A percentile compares a stretch with the other conserved stretches of the same genome.
Conservation (phyloP, 1,140 invertebrate genomes). For the Cotesia glomerata region DNA sequence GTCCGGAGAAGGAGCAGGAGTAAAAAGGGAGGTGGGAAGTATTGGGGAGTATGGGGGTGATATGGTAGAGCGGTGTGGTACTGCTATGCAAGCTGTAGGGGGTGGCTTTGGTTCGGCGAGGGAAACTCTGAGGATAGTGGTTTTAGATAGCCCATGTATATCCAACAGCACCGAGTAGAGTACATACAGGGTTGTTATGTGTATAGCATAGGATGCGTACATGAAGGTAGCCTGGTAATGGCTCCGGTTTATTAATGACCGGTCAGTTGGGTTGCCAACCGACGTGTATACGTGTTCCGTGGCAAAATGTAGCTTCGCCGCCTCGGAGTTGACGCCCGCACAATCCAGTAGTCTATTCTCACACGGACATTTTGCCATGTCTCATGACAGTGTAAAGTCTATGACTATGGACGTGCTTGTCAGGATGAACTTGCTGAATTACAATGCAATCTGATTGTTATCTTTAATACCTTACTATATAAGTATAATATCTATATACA, state of each 20-base stretch:
- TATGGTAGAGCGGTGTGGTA: constrained; percentile 40
- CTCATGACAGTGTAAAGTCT: constrained; percentile 16
- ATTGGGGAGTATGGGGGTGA: constrained; percentile 29
- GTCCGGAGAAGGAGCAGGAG: constrained; percentile 7
- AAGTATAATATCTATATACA: neutral
- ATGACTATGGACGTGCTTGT: constrained; percentile 1
- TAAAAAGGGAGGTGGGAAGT: too few species aligned
- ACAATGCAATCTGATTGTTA: neutral
- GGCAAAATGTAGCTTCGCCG: constrained; percentile 17
- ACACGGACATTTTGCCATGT: constrained; percentile 16
- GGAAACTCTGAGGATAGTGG: constrained; percentile 57
- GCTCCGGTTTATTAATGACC: constrained; percentile 63
- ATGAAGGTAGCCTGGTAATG: constrained; percentile 59
- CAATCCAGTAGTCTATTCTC: constrained; percentile 25
- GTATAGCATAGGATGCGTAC: constrained; percentile 34
- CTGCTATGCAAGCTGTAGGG: constrained; percentile 13
- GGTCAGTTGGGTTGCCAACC: constrained; percentile 54
- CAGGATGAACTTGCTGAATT: constrained; percentile 9
- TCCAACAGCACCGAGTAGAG: neutral
- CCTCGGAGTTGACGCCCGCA: constrained; percentile 21
- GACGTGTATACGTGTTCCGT: constrained; percentile 28
- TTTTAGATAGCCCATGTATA: constrained; percentile 44
- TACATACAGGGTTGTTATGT: constrained; percentile 25
- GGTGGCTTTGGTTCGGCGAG: constrained; percentile 28
- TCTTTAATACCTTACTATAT: neutral